These are phyloP conservation scores for Polydrusus pterygomalis DNA, from an alignment of 2,888 invertebrate genomes.

Conservation along the genomic window DNA sequence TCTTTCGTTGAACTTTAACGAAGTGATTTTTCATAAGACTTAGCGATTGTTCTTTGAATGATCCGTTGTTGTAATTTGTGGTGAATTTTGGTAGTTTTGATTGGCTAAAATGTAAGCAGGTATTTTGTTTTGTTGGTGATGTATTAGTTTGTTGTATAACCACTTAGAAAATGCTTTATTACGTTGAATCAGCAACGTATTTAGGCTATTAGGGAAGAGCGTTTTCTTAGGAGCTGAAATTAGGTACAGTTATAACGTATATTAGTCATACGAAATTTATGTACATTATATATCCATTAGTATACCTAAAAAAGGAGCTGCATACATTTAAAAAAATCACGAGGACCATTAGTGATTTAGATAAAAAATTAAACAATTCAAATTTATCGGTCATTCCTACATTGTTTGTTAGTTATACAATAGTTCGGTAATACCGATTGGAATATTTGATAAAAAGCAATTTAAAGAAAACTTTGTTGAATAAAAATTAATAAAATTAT, in stretches of 20 bases:
- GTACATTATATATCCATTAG: too few relatives aligned
- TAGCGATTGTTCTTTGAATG: background rate
- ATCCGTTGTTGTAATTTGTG: background rate
- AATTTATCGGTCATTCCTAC: background rate
- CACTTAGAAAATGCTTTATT: too few relatives aligned
- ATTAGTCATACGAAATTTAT: too few relatives aligned
- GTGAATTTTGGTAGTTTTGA: background rate
- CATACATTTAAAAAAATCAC: conserved; percentile 9
- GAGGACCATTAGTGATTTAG: background rate
- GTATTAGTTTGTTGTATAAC: background rate
- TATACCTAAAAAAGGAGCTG: background rate
- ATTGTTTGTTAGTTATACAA: background rate
- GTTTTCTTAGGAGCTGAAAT: too few relatives aligned
- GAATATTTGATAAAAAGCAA: background rate
- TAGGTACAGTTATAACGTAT: too few relatives aligned
- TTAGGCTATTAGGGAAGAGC: too few relatives aligned
- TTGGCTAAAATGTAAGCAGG: background rate
- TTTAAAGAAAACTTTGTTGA: background rate
- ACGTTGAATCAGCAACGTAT: too few relatives aligned
- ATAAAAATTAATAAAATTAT: too few relatives aligned
- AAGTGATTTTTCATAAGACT: background rate
- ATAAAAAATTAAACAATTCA: conserved; percentile 1
- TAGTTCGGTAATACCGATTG: background rate
- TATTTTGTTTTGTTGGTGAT: background rate
- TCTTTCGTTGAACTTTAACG: conserved; percentile 3